Evolutionary conservation across 2,797 vertebrate species (phyloP).

Genomic region (Gobionotothen gibberifrons): DNA sequence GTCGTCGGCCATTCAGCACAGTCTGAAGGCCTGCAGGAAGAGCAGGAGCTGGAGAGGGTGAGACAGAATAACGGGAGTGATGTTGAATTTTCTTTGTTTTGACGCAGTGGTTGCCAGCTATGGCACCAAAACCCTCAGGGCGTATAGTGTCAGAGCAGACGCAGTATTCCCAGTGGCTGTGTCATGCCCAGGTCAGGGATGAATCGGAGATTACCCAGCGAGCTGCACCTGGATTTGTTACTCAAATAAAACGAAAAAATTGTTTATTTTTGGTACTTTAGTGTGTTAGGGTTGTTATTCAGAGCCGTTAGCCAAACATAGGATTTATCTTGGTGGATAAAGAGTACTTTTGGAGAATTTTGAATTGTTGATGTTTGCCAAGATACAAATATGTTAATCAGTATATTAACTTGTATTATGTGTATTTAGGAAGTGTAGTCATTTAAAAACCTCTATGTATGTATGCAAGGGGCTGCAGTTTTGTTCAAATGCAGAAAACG

Average conservation of each 20-base stretch:
- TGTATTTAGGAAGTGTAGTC: background rate
- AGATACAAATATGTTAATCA: background rate
- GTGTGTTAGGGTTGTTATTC: conserved; percentile 6
- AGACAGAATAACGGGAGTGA: conserved; percentile 10
- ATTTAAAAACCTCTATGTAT: background rate
- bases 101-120: conserved; percentile 12
- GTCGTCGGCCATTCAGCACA: conserved; percentile 44
- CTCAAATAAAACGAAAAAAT: background rate
- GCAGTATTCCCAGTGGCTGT: conserved; percentile 20
- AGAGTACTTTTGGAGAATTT: no score
- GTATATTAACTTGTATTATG: background rate
- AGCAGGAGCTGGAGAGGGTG: background rate
- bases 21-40: conserved; percentile 31
- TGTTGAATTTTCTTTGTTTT: conserved; percentile 13
- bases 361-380: background rate
- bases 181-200: conserved; percentile 16
- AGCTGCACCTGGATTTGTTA: conserved; percentile 15
- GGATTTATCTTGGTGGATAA: no score
- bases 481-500: background rate
- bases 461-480: background rate
- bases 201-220: conserved; percentile 2
- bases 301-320: background rate
- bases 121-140: conserved; percentile 9
- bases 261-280: conserved; percentile 11
- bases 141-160: conserved; percentile 28